Percentiles rank a stretch among this genome's conserved stretches.
These are phyloP conservation scores for Limnothrissa miodon DNA, from an alignment of 2,113 vertebrate species.

Conservation along the genomic window DNA sequence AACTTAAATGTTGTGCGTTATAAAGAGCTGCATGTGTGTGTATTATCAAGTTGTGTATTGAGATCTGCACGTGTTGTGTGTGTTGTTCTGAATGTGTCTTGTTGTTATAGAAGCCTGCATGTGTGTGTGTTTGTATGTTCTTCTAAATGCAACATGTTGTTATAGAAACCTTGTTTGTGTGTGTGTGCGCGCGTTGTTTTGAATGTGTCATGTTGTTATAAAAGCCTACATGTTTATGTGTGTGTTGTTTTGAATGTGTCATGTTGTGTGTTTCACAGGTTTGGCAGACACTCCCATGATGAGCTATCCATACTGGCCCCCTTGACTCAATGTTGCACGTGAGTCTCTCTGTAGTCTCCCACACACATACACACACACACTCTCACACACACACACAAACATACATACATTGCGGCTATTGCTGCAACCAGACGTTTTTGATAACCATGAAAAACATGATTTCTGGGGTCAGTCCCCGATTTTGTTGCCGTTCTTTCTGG, in stretches of 20 bases:
- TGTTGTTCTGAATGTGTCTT: background rate
- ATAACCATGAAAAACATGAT: too few species aligned
- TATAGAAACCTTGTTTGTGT: too few species aligned
- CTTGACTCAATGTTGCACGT: slow-evolving; percentile 91
- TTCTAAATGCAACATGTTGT: background rate
- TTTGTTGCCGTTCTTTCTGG: too few species aligned
- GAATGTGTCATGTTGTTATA: background rate
- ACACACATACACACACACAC: background rate
- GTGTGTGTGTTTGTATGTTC: background rate
- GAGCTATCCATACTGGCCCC: slow-evolving; percentile 92
- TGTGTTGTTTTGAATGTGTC: background rate
- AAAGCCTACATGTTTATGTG: too few species aligned
- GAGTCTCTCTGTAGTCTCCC: slow-evolving; percentile 56
- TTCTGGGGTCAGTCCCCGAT: too few species aligned
- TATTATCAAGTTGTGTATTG: too few species aligned
- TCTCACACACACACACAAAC: background rate
- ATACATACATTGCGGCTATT: background rate
- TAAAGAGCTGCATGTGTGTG: too few species aligned
- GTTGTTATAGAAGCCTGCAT: too few species aligned
- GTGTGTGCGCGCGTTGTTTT: background rate
- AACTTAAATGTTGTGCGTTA: too few species aligned
- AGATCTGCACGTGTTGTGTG: too few species aligned
- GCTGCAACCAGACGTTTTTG: too few species aligned
- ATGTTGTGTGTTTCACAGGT: slow-evolving; percentile 69
- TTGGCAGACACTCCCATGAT: slow-evolving; percentile 85